phyloP scores from a whole-genome alignment of 2,797 vertebrate genomes.

The Malacoctenus gilli region DNA sequence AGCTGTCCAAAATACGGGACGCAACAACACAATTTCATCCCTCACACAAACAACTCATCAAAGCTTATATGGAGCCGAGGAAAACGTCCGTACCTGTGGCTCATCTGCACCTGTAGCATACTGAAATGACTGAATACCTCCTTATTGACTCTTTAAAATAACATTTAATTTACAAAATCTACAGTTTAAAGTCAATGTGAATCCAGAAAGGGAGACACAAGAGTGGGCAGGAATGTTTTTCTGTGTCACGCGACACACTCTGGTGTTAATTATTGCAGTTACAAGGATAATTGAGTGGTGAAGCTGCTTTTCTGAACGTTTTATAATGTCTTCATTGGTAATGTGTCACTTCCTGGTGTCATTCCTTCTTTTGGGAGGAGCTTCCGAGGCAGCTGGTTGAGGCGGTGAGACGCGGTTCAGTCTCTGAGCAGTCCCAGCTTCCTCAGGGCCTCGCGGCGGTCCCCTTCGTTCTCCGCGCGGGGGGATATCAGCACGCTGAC shows the following conservation, averaged over 20 bases:
- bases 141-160: constrained; percentile 2
- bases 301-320: constrained; percentile 35
- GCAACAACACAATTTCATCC: background rate
- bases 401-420: constrained; percentile 55
- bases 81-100: background rate
- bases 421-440: constrained; percentile 91
- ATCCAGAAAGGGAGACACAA: constrained; percentile 13
- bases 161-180: constrained; percentile 49
- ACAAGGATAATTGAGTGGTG: constrained; percentile 28
- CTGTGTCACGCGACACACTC: background rate
- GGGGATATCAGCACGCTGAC: constrained; percentile 91
- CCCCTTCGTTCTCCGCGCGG: constrained; percentile 73
- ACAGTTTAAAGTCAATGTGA: constrained; percentile 5
- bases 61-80: background rate
- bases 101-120: no score
- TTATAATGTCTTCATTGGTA: constrained; percentile 5
- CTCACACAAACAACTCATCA: background rate
- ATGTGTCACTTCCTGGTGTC: constrained; percentile 3
- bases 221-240: constrained; percentile 4
- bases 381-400: background rate
- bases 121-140: constrained; percentile 17
- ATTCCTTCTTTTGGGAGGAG: no score
- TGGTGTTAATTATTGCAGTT: constrained; percentile 7
- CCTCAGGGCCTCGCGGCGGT: constrained; percentile 85
- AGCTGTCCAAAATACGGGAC: constrained; percentile 15